phyloP scores from a whole-genome alignment of 2,888 invertebrate genomes.

The Macropis europaea region DNA sequence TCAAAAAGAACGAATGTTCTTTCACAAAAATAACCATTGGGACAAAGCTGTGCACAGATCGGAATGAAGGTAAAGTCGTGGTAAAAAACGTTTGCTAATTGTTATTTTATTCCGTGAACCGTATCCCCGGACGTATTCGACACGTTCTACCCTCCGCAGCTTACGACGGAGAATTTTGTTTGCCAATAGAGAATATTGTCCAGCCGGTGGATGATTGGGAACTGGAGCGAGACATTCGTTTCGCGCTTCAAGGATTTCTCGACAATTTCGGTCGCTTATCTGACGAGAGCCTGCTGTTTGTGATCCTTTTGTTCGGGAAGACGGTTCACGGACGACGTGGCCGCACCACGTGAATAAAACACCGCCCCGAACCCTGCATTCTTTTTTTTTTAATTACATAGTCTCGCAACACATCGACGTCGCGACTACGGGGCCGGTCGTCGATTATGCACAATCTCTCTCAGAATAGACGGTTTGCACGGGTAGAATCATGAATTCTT shows the following conservation, averaged over 20 bases:
- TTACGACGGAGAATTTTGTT: slow-evolving; percentile 38
- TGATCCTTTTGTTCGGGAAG: slow-evolving; percentile 48
- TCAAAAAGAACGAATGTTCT: too few relatives aligned
- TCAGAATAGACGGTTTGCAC: too few relatives aligned
- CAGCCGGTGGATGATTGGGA: slow-evolving; percentile 56
- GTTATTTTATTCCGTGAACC: slow-evolving; percentile 21
- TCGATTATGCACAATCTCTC: too few relatives aligned
- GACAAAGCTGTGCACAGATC: slow-evolving; percentile 5
- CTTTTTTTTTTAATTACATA: neutral
- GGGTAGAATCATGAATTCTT: too few relatives aligned
- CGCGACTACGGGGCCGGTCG: too few relatives aligned
- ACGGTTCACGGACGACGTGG: slow-evolving; percentile 24
- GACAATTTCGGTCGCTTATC: slow-evolving; percentile 59
- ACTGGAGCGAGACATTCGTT: slow-evolving; percentile 63
- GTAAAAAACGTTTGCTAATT: slow-evolving; percentile 21
- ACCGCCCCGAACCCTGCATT: neutral
- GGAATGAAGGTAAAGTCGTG: neutral
- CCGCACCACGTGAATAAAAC: slow-evolving; percentile 10
- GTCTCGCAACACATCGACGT: neutral
- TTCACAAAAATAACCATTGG: neutral
- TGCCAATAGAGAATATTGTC: slow-evolving; percentile 32
- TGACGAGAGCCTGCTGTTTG: slow-evolving; percentile 33
- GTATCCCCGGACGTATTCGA: neutral
- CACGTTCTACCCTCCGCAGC: slow-evolving; percentile 7
- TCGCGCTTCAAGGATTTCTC: slow-evolving; percentile 63